These are phyloP conservation scores for Toxonevra muliebris DNA, from an alignment of 2,888 invertebrate genomes.

Conservation along the genomic window DNA sequence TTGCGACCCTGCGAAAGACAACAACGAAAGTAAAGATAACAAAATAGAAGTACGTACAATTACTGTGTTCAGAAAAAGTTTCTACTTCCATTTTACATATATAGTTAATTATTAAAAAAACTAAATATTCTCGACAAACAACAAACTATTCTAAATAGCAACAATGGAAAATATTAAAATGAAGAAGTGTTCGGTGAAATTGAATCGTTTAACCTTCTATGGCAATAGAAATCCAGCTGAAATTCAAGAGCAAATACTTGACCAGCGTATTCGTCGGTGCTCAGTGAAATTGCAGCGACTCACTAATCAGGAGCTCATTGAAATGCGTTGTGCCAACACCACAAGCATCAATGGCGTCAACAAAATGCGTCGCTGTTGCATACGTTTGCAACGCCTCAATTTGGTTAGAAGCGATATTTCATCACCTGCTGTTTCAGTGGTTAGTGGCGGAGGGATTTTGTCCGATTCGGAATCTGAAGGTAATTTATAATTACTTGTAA, in stretches of 20 bases:
- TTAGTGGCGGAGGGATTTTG: constrained; percentile 30
- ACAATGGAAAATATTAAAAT: constrained; percentile 33
- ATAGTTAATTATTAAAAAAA: too few relatives aligned
- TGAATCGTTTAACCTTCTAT: constrained; percentile 48
- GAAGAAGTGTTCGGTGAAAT: constrained; percentile 49
- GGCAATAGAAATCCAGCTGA: constrained; percentile 33
- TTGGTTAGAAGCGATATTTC: constrained; percentile 49
- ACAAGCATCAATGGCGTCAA: constrained; percentile 25
- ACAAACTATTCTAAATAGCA: too few relatives aligned
- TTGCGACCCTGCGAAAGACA: too few relatives aligned
- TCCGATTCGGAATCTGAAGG: constrained; percentile 18
- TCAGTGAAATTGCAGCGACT: constrained; percentile 49
- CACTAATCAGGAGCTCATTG: constrained; percentile 24
- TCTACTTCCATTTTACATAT: too few relatives aligned
- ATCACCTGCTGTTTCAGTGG: constrained; percentile 50
- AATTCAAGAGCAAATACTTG: constrained; percentile 38
- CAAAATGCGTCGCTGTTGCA: constrained; percentile 47
- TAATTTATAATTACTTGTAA: too few relatives aligned
- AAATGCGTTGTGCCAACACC: background rate
- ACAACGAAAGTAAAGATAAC: too few relatives aligned
- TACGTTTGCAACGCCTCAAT: constrained; percentile 52
- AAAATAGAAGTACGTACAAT: too few relatives aligned
- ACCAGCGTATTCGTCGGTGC: constrained; percentile 49
- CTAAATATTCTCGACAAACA: too few relatives aligned
- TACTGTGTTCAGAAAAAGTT: too few relatives aligned